Conservation (phyloP, 1,140 invertebrate genomes). For the Drosophila melanica region DNA sequence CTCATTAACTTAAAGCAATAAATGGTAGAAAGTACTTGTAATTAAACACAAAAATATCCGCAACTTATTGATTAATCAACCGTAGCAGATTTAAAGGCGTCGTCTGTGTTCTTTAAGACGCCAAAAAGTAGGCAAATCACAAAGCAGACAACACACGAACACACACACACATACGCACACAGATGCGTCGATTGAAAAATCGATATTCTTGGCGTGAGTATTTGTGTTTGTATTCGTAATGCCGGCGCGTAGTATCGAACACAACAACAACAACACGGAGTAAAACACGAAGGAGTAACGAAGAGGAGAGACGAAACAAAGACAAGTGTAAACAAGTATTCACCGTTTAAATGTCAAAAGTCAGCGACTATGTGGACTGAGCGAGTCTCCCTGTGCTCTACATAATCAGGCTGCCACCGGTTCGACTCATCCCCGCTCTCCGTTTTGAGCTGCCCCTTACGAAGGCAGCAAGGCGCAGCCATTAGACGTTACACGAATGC, state of each 20-base stretch:
- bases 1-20: conserved; percentile 16
- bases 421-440: conserved; percentile 1
- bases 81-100: conserved; percentile 57
- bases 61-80: conserved; percentile 42
- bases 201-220: conserved; percentile 59
- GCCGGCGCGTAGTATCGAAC: conserved; percentile 62
- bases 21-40: neutral
- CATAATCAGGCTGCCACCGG: conserved; percentile 23
- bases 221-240: conserved; percentile 38
- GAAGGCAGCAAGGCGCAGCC: conserved; percentile 55
- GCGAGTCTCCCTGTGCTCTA: conserved; percentile 6
- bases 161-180: conserved; percentile 35
- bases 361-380: conserved; percentile 28
- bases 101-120: conserved; percentile 31
- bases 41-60: neutral
- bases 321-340: conserved; percentile 28
- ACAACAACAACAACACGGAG: conserved; percentile 55
- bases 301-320: neutral
- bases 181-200: conserved; percentile 68
- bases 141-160: conserved; percentile 13
- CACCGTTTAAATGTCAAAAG: conserved; percentile 46
- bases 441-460: conserved; percentile 22
- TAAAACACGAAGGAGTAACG: conserved; percentile 16
- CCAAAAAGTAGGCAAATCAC: conserved; percentile 65
- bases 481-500: conserved; percentile 75